Evolutionary conservation across 2,797 vertebrate species (phyloP), one percentile per base, ranked within the genome.

Genomic region (Malacoctenus gilli): DNA sequence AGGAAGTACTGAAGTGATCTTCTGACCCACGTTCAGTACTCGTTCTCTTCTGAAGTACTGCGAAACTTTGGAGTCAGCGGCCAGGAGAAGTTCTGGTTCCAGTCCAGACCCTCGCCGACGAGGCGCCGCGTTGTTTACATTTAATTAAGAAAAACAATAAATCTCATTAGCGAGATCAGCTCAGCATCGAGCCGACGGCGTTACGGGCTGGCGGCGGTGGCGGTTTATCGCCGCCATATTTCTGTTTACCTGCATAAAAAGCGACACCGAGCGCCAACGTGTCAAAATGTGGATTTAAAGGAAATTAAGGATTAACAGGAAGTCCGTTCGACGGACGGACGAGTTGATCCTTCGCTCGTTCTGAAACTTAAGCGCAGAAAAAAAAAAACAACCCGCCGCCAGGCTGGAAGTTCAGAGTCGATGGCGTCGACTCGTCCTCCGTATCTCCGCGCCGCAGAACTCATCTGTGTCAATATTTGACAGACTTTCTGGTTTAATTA

Each of bases 381-480:
- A 67, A 31, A 28, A 28, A 28, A n/a, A n/a, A n/a, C n/a, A n/a
- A n/a, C n/a, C n/a, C 25, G 25, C 55, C 53, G 31, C 23, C 23
- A n/a, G n/a, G n/a, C n/a, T n/a, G n/a, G n/a, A n/a, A n/a, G n/a
- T n/a, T n/a, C n/a, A n/a, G n/a, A n/a, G n/a, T n/a, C 44, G 15
- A 22, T 61, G 57, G 53, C 72, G 62, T 83, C 75, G 72, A 81
- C 75, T 73, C 79, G 77, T 63, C 52, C 25, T 73, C 72, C 50
- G 55, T 75, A 82, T 84, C 80, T 72, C 23, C 57, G 65, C 79
- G 80, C 68, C 54, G 69, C 79, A 81, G 83, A 64, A 74, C 72
- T 83, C 83, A 80, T 86, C 85, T 86, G 82, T 81, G 81, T 87
- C 84, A 87, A 88, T 87, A 84, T 89, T 89, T 86, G 84, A 85